These are phyloP conservation scores for Micrasema minimum DNA, from an alignment of 1,140 invertebrate species.

Conservation along the genomic window DNA sequence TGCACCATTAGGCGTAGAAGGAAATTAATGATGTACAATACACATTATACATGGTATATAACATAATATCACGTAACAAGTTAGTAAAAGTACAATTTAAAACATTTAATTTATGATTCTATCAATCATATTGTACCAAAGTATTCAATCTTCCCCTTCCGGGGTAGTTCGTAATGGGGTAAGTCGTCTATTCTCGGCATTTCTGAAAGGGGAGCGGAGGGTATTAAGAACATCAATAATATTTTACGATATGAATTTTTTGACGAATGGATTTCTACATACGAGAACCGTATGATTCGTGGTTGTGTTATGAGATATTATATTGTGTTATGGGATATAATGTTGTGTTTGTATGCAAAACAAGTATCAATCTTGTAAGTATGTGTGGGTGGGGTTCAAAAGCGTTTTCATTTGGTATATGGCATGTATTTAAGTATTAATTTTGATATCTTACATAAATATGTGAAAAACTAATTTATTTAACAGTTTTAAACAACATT, in stretches of 20 bases:
- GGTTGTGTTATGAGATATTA: too few species aligned
- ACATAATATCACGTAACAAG: neutral
- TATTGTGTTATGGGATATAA: too few species aligned
- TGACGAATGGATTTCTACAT: constrained; percentile 50
- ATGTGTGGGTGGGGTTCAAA: constrained; percentile 6
- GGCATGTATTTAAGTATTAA: too few species aligned
- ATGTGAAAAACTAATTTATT: too few species aligned
- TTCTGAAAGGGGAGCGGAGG: constrained; percentile 16
- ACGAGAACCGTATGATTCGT: constrained; percentile 9
- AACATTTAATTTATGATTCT: constrained; percentile 45
- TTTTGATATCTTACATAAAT: too few species aligned
- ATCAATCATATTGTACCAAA: constrained; percentile 43
- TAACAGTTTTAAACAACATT: too few species aligned
- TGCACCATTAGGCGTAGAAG: too few species aligned
- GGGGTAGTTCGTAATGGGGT: constrained; percentile 42
- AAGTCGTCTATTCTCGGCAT: constrained; percentile 42
- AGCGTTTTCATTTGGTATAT: too few species aligned
- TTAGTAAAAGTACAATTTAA: constrained; percentile 11
- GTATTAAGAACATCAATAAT: constrained; percentile 53
- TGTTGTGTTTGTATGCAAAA: constrained; percentile 51
- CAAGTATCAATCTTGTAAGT: constrained; percentile 48
- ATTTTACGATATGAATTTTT: constrained; percentile 54
- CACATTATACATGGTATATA: neutral
- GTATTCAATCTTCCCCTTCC: constrained; percentile 22
- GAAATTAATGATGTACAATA: too few species aligned